Percentiles rank a stretch among this genome's conserved stretches.
Evolutionary conservation across 2,888 invertebrate genomes (phyloP).

Genomic region (Tinea pellionella): DNA sequence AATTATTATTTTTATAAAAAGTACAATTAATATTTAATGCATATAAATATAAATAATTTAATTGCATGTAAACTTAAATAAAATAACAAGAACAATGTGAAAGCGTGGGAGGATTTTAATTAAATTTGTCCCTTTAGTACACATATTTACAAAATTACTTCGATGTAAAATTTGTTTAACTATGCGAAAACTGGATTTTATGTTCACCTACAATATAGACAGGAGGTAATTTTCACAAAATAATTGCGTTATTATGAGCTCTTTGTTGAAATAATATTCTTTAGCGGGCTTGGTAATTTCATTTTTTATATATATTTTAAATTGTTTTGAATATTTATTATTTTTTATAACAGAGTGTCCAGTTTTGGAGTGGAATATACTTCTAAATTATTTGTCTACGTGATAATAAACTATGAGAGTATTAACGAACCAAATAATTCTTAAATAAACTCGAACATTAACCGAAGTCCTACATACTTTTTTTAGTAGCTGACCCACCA

Average conservation of each 20-base stretch:
- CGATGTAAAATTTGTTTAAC: conserved; percentile 3
- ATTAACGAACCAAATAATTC: no score
- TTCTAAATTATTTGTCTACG: no score
- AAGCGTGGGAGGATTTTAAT: conserved; percentile 6
- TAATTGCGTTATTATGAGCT: neutral
- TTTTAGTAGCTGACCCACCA: no score
- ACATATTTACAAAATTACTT: conserved; percentile 13
- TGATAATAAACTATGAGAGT: no score
- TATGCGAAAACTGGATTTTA: conserved; percentile 11
- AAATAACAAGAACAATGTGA: neutral
- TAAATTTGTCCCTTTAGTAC: conserved; percentile 12
- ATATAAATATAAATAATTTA: neutral
- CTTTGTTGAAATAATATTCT: neutral
- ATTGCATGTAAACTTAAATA: neutral
- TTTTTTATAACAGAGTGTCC: no score
- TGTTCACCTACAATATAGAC: neutral
- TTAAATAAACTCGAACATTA: no score
- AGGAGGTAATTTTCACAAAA: conserved; percentile 7
- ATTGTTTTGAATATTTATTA: no score
- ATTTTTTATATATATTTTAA: neutral
- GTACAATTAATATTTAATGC: no score
- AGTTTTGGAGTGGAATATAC: no score
- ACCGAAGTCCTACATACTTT: no score
- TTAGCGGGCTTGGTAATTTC: neutral
- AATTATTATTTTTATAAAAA: no score